Percentiles rank a stretch among this genome's conserved stretches.
Conservation (phyloP, 2,797 vertebrate genomes). For the Eurystomus glaucurus region DNA sequence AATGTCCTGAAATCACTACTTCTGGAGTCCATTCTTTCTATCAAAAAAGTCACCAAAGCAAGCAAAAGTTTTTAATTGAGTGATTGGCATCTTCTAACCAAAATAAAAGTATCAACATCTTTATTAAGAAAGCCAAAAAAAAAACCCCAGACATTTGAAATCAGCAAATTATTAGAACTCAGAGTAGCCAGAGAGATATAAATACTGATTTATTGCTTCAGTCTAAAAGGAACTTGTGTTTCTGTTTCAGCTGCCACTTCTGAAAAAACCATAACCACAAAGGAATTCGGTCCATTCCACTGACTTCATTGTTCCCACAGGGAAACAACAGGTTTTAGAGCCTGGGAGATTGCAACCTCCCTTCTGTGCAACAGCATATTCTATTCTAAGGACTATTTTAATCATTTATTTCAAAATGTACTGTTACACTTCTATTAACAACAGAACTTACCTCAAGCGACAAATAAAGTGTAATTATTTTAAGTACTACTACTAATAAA, state of each 20-base stretch:
- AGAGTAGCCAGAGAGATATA: background rate
- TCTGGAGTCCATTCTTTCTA: conserved; percentile 92
- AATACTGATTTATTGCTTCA: background rate
- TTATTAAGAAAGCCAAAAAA: background rate
- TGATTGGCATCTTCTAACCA: background rate
- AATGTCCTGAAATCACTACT: conserved; percentile 95
- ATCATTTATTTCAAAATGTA: background rate
- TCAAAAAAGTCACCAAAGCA: background rate
- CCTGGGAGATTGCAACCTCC: background rate
- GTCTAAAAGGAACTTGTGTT: background rate
- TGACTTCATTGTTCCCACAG: background rate
- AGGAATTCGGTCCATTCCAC: background rate
- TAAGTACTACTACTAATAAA: background rate
- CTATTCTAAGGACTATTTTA: background rate
- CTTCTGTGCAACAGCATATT: background rate
- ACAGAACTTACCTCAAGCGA: background rate
- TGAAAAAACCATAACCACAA: background rate
- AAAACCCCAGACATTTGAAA: background rate
- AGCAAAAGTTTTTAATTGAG: background rate
- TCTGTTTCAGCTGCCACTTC: background rate
- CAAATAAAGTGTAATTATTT: background rate
- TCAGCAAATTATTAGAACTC: background rate
- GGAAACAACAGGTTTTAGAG: background rate
- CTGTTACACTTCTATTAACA: background rate
- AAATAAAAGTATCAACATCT: background rate